A percentile compares a stretch with the other conserved stretches of the same genome.
These are phyloP conservation scores for Eledone cirrhosa DNA, from an alignment of 2,888 invertebrate genomes.

Conservation along the genomic window DNA sequence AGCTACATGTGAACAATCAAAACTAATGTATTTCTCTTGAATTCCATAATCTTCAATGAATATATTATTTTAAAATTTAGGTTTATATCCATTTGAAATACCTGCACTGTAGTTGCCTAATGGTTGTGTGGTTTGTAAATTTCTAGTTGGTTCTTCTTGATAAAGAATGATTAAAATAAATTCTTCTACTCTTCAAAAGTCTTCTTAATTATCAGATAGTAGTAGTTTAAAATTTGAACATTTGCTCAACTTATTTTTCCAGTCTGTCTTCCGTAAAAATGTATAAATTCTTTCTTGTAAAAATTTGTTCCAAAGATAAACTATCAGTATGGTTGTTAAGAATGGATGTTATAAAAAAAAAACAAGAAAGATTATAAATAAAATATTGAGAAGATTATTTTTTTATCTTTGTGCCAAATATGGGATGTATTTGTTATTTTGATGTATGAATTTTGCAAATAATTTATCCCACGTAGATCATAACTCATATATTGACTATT, in stretches of 20 bases:
- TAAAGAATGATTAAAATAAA: no score
- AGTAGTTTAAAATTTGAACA: slow-evolving; percentile 16
- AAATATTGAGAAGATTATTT: slow-evolving; percentile 21
- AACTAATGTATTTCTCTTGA: background rate
- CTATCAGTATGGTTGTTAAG: slow-evolving; percentile 11
- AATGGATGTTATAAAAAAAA: background rate
- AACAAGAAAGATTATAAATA: slow-evolving; percentile 9
- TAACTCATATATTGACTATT: slow-evolving; percentile 12
- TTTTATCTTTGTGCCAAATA: slow-evolving; percentile 26
- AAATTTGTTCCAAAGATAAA: slow-evolving; percentile 4
- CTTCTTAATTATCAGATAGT: no score
- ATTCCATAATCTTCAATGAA: background rate
- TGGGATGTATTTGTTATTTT: slow-evolving; percentile 15
- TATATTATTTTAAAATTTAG: background rate
- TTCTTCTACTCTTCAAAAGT: no score
- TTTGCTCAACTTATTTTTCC: background rate
- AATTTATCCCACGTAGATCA: background rate
- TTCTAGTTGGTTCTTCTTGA: no score
- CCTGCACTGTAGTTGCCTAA: background rate
- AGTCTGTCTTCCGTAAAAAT: background rate
- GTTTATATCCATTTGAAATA: background rate
- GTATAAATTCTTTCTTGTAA: background rate
- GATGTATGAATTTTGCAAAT: slow-evolving; percentile 10
- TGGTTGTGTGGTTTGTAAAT: slow-evolving; percentile 11
- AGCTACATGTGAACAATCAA: no score